These are phyloP conservation scores for Actinemys pallida DNA, from an alignment of 2,113 vertebrate genomes.

Conservation along the genomic window DNA sequence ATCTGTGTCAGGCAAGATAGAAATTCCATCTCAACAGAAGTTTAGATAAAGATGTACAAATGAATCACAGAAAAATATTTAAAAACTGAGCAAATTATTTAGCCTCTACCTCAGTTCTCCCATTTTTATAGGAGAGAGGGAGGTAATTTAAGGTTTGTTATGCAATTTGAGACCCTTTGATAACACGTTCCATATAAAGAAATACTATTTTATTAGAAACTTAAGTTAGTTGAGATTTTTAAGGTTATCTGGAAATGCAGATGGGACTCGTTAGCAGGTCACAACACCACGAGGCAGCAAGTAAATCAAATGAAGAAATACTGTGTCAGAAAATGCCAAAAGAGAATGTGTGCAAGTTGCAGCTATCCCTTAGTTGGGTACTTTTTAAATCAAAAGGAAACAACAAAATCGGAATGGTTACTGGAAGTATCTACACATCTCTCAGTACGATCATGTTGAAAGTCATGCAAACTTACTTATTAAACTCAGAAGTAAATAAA, in stretches of 20 bases:
- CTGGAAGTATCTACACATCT: neutral
- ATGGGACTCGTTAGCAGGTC: neutral
- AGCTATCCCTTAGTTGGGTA: neutral
- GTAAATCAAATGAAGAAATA: neutral
- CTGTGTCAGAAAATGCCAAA: neutral
- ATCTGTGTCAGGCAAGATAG: neutral
- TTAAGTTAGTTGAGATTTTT: neutral
- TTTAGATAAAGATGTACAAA: neutral
- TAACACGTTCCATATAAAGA: neutral
- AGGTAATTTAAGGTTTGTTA: neutral
- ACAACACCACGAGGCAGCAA: neutral
- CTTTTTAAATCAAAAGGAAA: neutral
- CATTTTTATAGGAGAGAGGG: neutral
- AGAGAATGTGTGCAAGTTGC: neutral
- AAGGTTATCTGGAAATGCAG: neutral
- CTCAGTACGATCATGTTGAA: neutral
- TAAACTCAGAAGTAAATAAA: neutral
- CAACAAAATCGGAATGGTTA: neutral
- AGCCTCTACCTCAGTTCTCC: neutral
- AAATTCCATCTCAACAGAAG: neutral
- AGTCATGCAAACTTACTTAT: neutral
- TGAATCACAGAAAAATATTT: no score
- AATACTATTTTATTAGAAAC: neutral
- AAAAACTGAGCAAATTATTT: neutral
- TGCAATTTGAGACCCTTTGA: neutral